phyloP scores from a whole-genome alignment of 1,140 invertebrate species.

The Drosophila nannoptera region DNA sequence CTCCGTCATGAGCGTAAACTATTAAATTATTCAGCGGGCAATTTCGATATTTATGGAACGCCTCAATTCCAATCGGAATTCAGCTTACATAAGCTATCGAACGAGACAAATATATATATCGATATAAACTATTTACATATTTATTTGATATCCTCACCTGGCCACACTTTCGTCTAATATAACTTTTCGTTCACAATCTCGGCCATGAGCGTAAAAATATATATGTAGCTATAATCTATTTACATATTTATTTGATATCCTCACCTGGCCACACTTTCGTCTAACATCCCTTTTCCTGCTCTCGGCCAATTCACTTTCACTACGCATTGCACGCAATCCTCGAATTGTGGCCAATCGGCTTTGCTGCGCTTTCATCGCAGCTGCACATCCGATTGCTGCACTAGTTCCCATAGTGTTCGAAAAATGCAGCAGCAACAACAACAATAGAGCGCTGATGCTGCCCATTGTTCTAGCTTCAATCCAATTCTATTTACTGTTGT shows the following conservation, averaged over 20 bases:
- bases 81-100: conserved; percentile 7
- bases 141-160: no score
- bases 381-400: conserved; percentile 26
- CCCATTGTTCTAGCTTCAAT: conserved; percentile 34
- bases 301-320: conserved; percentile 27
- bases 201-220: no score
- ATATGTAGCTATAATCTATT: no score
- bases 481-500: conserved; percentile 9
- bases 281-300: conserved; percentile 15
- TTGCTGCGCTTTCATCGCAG: conserved; percentile 35
- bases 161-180: no score
- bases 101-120: no score
- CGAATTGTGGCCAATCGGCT: conserved; percentile 22
- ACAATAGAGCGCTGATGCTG: conserved; percentile 15
- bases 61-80: conserved; percentile 5
- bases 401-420: conserved; percentile 37
- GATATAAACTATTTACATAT: no score
- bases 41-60: conserved; percentile 7
- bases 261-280: conserved; percentile 20
- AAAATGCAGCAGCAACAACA: neutral
- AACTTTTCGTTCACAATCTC: no score
- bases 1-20: no score
- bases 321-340: conserved; percentile 1
- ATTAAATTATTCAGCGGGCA: conserved; percentile 19
- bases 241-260: neutral